Percentiles rank a stretch among this genome's conserved stretches.
phyloP scores from a whole-genome alignment of 2,888 invertebrate genomes.

The Eupithecia inturbata region DNA sequence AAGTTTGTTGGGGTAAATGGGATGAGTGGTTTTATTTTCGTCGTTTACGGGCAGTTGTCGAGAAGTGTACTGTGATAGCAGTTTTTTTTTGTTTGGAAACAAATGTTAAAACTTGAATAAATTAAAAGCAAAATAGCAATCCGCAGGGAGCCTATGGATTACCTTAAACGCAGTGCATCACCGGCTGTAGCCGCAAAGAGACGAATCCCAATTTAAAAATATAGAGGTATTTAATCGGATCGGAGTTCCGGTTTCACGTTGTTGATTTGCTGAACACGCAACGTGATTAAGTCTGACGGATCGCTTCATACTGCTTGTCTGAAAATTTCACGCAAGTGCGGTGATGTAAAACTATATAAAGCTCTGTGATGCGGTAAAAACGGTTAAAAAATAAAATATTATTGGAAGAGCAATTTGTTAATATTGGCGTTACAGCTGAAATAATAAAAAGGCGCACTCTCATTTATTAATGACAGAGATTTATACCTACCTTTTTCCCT shows the following conservation, averaged over 20 bases:
- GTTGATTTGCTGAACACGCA: slow-evolving; percentile 43
- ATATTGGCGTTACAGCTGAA: slow-evolving; percentile 18
- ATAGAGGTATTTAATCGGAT: slow-evolving; percentile 51
- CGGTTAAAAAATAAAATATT: slow-evolving; percentile 1
- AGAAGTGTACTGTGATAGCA: slow-evolving; percentile 4
- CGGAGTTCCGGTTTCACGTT: slow-evolving; percentile 44
- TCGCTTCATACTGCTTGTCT: slow-evolving; percentile 43
- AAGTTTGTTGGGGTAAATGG: slow-evolving; percentile 48
- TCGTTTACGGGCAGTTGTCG: slow-evolving; percentile 33
- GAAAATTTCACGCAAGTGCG: slow-evolving; percentile 37
- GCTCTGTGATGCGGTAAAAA: slow-evolving; percentile 18
- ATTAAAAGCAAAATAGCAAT: slow-evolving; percentile 41
- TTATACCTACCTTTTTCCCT: slow-evolving; percentile 26
- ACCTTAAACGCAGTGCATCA: slow-evolving; percentile 58
- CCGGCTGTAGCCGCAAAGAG: slow-evolving; percentile 52
- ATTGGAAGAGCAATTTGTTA: slow-evolving; percentile 14
- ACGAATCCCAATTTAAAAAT: slow-evolving; percentile 54
- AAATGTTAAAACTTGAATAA: neutral
- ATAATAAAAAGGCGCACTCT: slow-evolving; percentile 21
- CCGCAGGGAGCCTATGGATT: slow-evolving; percentile 54
- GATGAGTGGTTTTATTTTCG: slow-evolving; percentile 39
- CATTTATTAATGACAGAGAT: slow-evolving; percentile 29
- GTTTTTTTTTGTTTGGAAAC: neutral
- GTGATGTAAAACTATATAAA: slow-evolving; percentile 31
- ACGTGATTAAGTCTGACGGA: slow-evolving; percentile 46